These are phyloP conservation scores for Callosobruchus maculatus DNA, from an alignment of 2,888 invertebrate species.

Conservation along the genomic window DNA sequence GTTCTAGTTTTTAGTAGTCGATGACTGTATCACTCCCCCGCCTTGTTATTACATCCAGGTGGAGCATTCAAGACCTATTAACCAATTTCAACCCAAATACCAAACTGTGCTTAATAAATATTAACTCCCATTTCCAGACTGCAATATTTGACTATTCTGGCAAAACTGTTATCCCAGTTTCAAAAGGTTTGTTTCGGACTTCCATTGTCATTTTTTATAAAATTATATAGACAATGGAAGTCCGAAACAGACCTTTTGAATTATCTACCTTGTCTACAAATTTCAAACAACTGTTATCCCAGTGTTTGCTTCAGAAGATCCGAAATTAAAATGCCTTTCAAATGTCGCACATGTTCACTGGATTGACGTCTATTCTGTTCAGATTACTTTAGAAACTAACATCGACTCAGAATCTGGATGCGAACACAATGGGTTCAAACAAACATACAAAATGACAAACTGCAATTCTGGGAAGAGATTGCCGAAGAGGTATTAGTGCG, in stretches of 20 bases:
- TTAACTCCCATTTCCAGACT: conserved; percentile 22
- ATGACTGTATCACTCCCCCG: conserved; percentile 73
- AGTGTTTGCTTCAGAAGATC: neutral
- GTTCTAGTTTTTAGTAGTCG: conserved; percentile 74
- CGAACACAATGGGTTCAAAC: neutral
- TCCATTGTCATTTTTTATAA: too few species aligned
- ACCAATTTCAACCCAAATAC: conserved; percentile 55
- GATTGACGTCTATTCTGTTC: neutral
- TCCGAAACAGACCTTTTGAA: too few species aligned
- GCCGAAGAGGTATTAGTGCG: neutral
- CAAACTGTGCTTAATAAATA: conserved; percentile 14
- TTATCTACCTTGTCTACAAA: too few species aligned
- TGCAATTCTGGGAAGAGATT: neutral
- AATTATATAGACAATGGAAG: too few species aligned
- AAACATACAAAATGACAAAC: neutral
- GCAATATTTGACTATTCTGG: conserved; percentile 6
- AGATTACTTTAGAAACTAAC: neutral
- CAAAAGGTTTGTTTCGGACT: too few species aligned
- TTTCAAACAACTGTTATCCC: neutral
- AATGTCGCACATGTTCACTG: neutral
- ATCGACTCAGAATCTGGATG: neutral
- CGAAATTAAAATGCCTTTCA: neutral
- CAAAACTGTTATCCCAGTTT: too few species aligned
- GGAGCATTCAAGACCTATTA: conserved; percentile 55
- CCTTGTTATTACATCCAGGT: conserved; percentile 70